These are phyloP conservation scores for Parasteatoda lunata DNA, from an alignment of 2,888 invertebrate genomes.

Conservation along the genomic window DNA sequence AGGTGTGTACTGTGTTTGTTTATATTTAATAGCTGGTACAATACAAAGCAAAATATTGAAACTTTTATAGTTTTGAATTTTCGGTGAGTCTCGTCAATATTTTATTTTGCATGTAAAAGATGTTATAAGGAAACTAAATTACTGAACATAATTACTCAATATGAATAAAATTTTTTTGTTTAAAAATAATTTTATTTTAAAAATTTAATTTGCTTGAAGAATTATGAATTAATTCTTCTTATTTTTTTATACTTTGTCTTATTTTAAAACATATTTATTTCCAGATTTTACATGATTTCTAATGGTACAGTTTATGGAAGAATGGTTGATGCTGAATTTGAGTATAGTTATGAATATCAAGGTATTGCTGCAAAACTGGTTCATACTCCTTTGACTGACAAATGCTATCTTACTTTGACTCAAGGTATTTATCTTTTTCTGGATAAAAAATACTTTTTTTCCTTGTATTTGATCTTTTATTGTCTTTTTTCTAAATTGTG, in stretches of 20 bases:
- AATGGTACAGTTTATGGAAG: conserved; percentile 80
- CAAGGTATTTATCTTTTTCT: conserved; percentile 77
- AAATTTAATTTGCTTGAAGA: background rate
- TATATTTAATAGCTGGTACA: no score
- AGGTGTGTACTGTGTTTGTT: conserved; percentile 77
- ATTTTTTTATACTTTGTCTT: background rate
- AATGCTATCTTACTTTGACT: conserved; percentile 96
- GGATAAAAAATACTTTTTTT: no score
- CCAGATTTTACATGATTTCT: conserved; percentile 82
- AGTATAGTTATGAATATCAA: conserved; percentile 97
- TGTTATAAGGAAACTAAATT: background rate
- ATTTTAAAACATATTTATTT: background rate
- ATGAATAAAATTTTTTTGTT: background rate
- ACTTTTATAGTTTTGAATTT: no score
- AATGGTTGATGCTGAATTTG: conserved; percentile 95
- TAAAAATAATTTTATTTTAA: background rate
- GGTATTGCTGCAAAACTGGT: conserved; percentile 97
- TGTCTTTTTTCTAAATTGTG: no score
- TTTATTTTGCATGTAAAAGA: background rate
- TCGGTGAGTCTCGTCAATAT: no score
- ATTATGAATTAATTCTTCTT: background rate
- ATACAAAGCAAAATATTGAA: no score
- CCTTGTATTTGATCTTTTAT: no score
- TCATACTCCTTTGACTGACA: conserved; percentile 95
- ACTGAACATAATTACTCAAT: background rate